A percentile compares a stretch with the other conserved stretches of the same genome.
Evolutionary conservation across 2,113 vertebrate species (phyloP).

Genomic region (Oriolus oriolus): DNA sequence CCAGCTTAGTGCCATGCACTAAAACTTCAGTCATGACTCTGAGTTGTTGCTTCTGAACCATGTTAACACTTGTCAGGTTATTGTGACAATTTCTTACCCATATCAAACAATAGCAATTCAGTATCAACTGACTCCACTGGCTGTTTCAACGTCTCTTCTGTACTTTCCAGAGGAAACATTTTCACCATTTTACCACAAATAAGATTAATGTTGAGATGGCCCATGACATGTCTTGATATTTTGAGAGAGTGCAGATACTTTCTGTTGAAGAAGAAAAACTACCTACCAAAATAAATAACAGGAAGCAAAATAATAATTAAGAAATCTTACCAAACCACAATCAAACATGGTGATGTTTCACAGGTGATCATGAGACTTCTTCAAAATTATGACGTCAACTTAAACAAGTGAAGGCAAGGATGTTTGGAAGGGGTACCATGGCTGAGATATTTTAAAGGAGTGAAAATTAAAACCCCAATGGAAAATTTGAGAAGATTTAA

Average conservation of each 20-base stretch:
- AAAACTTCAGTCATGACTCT: neutral
- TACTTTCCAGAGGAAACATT: neutral
- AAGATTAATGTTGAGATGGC: neutral
- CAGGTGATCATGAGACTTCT: neutral
- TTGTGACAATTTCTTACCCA: neutral
- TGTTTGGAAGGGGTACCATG: neutral
- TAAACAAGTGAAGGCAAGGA: neutral
- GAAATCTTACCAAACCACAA: neutral
- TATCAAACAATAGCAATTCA: neutral
- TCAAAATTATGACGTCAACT: neutral
- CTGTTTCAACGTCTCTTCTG: neutral
- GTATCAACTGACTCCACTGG: neutral
- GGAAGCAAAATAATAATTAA: neutral
- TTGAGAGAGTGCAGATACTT: neutral
- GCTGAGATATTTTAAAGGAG: neutral
- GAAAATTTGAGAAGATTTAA: neutral
- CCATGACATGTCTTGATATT: neutral
- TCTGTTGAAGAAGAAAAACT: neutral
- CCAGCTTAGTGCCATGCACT: neutral
- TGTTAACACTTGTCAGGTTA: neutral
- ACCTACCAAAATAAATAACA: neutral
- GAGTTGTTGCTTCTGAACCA: neutral
- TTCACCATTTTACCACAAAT: neutral
- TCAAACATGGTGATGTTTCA: neutral
- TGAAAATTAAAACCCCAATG: neutral